Conservation (phyloP, 2,113 vertebrate genomes). For the Copsychus sechellarum region DNA sequence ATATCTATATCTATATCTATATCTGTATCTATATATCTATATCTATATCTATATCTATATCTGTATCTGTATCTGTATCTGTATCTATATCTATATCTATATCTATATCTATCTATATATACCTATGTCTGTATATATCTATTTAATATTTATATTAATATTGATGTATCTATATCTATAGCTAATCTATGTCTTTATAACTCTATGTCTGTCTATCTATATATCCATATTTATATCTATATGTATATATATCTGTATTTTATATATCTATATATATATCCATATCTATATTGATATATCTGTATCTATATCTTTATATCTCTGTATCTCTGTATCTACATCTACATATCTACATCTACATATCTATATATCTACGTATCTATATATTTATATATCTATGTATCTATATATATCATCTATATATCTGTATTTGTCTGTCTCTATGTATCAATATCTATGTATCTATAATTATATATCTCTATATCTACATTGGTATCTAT, state of each 20-base stretch:
- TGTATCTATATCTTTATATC: background rate
- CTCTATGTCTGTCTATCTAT: too few species aligned
- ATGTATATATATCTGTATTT: background rate
- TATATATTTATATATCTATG: background rate
- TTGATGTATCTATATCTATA: background rate
- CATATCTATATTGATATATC: too few species aligned
- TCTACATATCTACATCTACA: too few species aligned
- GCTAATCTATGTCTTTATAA: too few species aligned
- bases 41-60: background rate
- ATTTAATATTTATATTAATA: background rate
- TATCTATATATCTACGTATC: background rate
- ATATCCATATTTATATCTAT: too few species aligned
- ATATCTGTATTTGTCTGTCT: background rate
- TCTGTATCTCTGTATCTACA: background rate
- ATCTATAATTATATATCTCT: rapidly evolving
- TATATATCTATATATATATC: background rate
- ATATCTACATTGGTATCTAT: too few species aligned
- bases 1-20: background rate
- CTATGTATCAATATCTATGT: too few species aligned
- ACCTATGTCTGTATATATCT: background rate
- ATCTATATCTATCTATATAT: background rate
- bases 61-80: too few species aligned
- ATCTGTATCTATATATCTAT: background rate
- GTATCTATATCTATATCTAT: background rate
- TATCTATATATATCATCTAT: too few species aligned